phyloP scores from a whole-genome alignment of 2,888 invertebrate species.

The Ceratothoa steindachneri region DNA sequence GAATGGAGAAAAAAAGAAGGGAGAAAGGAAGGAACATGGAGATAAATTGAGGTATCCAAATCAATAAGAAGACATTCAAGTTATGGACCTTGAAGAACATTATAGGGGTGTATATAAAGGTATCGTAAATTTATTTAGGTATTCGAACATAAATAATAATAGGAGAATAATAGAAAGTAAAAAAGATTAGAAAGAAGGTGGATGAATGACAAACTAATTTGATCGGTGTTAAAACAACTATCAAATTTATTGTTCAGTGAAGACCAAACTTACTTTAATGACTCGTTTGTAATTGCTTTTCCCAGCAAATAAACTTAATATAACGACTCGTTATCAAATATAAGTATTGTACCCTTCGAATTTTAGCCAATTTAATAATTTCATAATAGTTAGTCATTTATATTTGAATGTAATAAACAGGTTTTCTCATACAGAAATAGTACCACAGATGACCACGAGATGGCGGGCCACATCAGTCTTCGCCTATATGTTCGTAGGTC shows the following conservation, averaged over 20 bases:
- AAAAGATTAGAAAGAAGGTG: too few species aligned
- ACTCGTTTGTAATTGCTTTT: too few species aligned
- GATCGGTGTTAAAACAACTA: not conserved
- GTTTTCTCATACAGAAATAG: not conserved
- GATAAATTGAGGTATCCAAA: not conserved
- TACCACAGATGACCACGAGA: not conserved
- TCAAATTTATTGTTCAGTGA: not conserved
- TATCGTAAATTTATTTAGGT: too few species aligned
- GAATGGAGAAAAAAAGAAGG: not conserved
- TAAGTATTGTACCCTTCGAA: not conserved
- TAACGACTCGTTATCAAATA: not conserved
- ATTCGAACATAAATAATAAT: too few species aligned
- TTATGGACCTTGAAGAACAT: not conserved
- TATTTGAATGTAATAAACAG: not conserved
- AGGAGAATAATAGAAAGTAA: too few species aligned
- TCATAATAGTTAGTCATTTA: not conserved
- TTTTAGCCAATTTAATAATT: not conserved
- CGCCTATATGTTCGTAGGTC: not conserved
- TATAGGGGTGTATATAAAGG: too few species aligned
- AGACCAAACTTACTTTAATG: too few species aligned
- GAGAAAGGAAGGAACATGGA: not conserved
- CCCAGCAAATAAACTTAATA: too few species aligned
- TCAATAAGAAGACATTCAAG: not conserved
- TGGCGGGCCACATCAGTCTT: not conserved
- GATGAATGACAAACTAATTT: too few species aligned